Percentiles rank a stretch among this genome's conserved stretches.
Evolutionary conservation across 37 sponge, comb jelly and placozoan genomes (phyloP).

Genomic region (Beroe ovata): DNA sequence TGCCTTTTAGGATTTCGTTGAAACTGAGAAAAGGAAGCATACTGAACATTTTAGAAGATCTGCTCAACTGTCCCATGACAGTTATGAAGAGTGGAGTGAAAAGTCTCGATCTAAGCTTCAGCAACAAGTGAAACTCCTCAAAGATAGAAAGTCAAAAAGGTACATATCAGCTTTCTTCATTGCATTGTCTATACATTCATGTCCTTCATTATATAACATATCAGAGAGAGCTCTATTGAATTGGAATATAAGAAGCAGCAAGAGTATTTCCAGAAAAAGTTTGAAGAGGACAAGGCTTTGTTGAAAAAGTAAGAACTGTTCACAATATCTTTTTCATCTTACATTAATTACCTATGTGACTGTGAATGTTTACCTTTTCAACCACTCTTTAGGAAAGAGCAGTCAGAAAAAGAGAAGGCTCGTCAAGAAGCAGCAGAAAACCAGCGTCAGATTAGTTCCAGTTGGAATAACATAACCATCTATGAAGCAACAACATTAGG

Average conservation of each 20-base stretch:
- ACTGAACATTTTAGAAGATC: slow-evolving; percentile 26
- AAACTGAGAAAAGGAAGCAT: slow-evolving; percentile 3
- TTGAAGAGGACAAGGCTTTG: slow-evolving; percentile 22
- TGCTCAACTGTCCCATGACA: slow-evolving; percentile 39
- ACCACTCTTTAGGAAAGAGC: background rate
- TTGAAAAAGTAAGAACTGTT: slow-evolving; percentile 1
- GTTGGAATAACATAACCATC: slow-evolving; percentile 30
- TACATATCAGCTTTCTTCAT: background rate
- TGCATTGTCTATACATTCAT: background rate
- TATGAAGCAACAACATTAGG: slow-evolving; percentile 4
- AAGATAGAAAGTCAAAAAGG: background rate
- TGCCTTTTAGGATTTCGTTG: slow-evolving; percentile 1
- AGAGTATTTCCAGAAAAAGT: slow-evolving; percentile 31
- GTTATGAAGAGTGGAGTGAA: slow-evolving; percentile 36
- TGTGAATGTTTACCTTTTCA: background rate
- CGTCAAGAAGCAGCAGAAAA: slow-evolving; percentile 34
- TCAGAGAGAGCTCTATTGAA: slow-evolving; percentile 17
- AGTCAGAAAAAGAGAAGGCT: background rate
- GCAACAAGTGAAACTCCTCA: background rate
- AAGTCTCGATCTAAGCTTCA: slow-evolving; percentile 1
- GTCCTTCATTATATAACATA: background rate
- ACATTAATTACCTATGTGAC: too few relatives aligned
- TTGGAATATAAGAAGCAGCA: slow-evolving; percentile 22
- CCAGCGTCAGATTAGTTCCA: slow-evolving; percentile 1
- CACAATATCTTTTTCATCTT: too few relatives aligned